Conservation (phyloP, 1,140 invertebrate species). For the Drosophila paulistorum region DNA sequence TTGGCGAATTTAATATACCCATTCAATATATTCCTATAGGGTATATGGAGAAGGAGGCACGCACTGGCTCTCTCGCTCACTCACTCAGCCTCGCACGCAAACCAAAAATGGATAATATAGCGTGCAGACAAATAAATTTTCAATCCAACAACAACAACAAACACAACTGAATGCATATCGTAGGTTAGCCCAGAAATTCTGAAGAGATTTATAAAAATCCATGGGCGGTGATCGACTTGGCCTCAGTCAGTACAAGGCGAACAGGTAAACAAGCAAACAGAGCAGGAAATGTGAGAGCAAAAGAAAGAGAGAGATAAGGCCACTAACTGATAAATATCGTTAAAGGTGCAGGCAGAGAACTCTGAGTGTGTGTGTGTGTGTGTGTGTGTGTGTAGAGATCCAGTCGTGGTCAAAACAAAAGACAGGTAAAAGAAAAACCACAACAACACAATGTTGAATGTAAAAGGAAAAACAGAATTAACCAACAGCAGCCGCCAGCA, state of each 20-base stretch:
- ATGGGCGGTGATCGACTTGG: conserved; percentile 60
- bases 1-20: background rate
- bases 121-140: conserved; percentile 76
- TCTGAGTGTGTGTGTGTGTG: background rate
- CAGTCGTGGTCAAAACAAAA: conserved; percentile 55
- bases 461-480: conserved; percentile 27
- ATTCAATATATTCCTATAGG: background rate
- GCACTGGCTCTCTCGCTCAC: conserved; percentile 21
- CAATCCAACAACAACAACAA: conserved; percentile 54
- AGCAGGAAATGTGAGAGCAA: conserved; percentile 47
- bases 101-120: conserved; percentile 60
- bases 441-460: conserved; percentile 12
- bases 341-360: conserved; percentile 51
- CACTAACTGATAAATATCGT: conserved; percentile 67
- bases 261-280: conserved; percentile 48
- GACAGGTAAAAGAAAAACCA: conserved; percentile 25
- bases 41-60: conserved; percentile 20
- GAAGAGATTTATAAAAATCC: conserved; percentile 59
- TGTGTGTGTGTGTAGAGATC: conserved; percentile 1
- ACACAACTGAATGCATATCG: conserved; percentile 40
- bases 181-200: conserved; percentile 58
- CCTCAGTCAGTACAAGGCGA: conserved; percentile 43
- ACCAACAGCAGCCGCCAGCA: background rate
- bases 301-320: conserved; percentile 47
- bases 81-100: conserved; percentile 27